phyloP scores from a whole-genome alignment of 2,888 invertebrate genomes.

The Ypsolopha scabrella region DNA sequence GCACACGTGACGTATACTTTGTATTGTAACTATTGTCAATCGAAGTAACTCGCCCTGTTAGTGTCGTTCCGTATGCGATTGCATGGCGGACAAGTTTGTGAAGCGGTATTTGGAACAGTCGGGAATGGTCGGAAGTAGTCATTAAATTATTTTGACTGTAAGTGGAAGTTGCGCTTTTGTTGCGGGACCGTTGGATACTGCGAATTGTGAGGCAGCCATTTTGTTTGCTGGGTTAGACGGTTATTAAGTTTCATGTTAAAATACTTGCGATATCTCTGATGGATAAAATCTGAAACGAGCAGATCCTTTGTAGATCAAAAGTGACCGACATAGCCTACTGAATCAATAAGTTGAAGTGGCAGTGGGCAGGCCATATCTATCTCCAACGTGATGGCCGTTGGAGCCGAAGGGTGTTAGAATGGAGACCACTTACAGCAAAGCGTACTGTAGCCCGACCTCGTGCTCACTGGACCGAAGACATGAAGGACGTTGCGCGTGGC shows the following conservation, averaged over 20 bases:
- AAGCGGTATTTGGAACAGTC: constrained; percentile 2
- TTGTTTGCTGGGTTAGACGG: neutral
- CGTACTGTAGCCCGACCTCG: no score
- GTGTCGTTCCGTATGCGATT: constrained; percentile 11
- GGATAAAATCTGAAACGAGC: no score
- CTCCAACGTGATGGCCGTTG: no score
- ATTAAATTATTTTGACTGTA: constrained; percentile 28
- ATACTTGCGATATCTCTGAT: neutral
- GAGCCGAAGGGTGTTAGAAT: no score
- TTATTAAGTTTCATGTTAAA: neutral
- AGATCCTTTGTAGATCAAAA: no score
- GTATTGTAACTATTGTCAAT: constrained; percentile 44
- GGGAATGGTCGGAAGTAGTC: constrained; percentile 17
- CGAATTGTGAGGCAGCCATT: neutral
- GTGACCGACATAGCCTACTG: no score
- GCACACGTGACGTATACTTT: constrained; percentile 23
- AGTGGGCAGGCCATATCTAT: no score
- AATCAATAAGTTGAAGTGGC: no score
- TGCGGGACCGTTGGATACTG: neutral
- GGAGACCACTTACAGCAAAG: no score
- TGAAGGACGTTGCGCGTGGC: no score
- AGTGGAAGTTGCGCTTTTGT: neutral
- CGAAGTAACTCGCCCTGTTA: constrained; percentile 38
- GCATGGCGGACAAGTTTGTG: constrained; percentile 11
- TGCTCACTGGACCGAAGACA: no score